A percentile compares a stretch with the other conserved stretches of the same genome.
These are phyloP conservation scores for Thyatira batis DNA, from an alignment of 2,888 invertebrate species.

Conservation along the genomic window DNA sequence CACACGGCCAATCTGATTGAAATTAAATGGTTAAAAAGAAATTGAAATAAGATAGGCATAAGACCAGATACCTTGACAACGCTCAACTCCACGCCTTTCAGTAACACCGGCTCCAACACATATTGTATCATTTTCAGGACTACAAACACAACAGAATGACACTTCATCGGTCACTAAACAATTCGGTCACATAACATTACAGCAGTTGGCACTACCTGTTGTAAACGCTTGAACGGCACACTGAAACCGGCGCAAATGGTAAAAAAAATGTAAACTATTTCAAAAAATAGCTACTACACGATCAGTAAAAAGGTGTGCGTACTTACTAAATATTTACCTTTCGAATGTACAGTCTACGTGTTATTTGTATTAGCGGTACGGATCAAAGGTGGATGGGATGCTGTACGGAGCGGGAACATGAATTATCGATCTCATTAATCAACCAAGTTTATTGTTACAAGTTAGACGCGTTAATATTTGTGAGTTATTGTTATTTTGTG, in stretches of 20 bases:
- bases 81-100: neutral
- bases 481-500: neutral
- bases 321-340: slow-evolving; percentile 47
- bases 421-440: neutral
- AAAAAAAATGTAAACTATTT: slow-evolving; percentile 5
- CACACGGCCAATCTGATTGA: no score
- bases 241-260: slow-evolving; percentile 1
- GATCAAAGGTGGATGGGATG: neutral
- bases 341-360: slow-evolving; percentile 24
- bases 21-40: no score
- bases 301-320: slow-evolving; percentile 35
- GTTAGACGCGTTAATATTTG: neutral
- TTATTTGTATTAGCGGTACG: slow-evolving; percentile 8
- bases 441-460: neutral
- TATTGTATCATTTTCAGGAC: neutral
- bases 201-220: neutral
- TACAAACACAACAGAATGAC: neutral
- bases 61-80: slow-evolving; percentile 3
- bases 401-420: neutral
- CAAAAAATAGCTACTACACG: slow-evolving; percentile 17
- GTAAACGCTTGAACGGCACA: neutral
- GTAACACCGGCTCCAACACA: slow-evolving; percentile 1
- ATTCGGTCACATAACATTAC: neutral
- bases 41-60: neutral
- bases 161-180: neutral